Conservation (phyloP, 2,888 invertebrate species). For the Bibio marci region DNA sequence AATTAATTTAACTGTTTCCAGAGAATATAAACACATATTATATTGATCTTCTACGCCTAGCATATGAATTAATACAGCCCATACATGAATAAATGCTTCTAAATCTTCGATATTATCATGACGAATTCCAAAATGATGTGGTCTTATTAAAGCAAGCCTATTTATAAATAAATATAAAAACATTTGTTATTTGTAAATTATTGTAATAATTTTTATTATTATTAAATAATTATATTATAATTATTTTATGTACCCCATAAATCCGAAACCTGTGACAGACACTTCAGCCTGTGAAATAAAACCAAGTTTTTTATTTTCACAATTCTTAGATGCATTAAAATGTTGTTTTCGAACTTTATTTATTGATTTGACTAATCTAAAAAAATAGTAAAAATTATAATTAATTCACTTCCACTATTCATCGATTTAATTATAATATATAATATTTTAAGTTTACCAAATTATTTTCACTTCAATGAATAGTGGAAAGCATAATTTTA, state of each 20-base stretch:
- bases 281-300: constrained; percentile 57
- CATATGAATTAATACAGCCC: constrained; percentile 57
- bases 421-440: too few species aligned
- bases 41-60: constrained; percentile 52
- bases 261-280: constrained; percentile 64
- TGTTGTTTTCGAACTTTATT: constrained; percentile 43
- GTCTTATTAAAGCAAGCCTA: constrained; percentile 36
- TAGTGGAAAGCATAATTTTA: too few species aligned
- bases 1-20: constrained; percentile 8
- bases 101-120: constrained; percentile 41
- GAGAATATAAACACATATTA: constrained; percentile 10
- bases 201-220: too few species aligned
- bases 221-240: too few species aligned
- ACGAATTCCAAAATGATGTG: constrained; percentile 41
- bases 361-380: constrained; percentile 31
- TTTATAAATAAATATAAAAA: not conserved
- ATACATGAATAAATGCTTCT: constrained; percentile 57
- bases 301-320: constrained; percentile 30
- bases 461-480: too few species aligned
- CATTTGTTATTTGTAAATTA: too few species aligned
- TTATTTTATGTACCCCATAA: constrained; percentile 46
- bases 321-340: constrained; percentile 34
- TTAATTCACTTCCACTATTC: too few species aligned
- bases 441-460: too few species aligned
- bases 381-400: too few species aligned